A percentile compares a stretch with the other conserved stretches of the same genome.
phyloP scores from a whole-genome alignment of 2,113 vertebrate genomes.

The Hiodon alosoides region DNA sequence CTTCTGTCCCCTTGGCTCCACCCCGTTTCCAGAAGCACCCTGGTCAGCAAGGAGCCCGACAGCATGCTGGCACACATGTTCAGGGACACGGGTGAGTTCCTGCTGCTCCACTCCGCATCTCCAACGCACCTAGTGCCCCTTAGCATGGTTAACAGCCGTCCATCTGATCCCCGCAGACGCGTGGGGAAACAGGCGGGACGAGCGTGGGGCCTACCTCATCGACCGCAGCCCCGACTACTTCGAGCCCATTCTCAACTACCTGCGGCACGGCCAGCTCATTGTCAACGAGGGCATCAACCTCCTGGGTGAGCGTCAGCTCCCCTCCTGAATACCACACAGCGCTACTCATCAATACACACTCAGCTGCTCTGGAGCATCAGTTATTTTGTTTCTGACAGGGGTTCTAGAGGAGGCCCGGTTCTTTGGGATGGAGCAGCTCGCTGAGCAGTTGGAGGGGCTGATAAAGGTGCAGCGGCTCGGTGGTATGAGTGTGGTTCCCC shows the following conservation, averaged over 20 bases:
- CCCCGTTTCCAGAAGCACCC: slow-evolving; percentile 76
- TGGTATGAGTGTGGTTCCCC: too few species aligned
- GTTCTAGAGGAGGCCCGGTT: slow-evolving; percentile 96
- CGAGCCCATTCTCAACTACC: slow-evolving; percentile 93
- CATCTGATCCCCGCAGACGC: slow-evolving; percentile 65
- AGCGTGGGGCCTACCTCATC: slow-evolving; percentile 87
- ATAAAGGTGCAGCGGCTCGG: slow-evolving; percentile 72
- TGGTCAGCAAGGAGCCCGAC: slow-evolving; percentile 95
- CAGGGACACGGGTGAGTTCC: slow-evolving; percentile 78
- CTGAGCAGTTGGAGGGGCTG: slow-evolving; percentile 83
- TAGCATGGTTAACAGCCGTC: background rate
- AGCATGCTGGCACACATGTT: slow-evolving; percentile 98
- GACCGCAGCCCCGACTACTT: slow-evolving; percentile 97
- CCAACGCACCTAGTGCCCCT: background rate
- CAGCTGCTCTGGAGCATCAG: too few species aligned
- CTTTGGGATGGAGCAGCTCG: slow-evolving; percentile 91
- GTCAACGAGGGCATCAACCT: slow-evolving; percentile 95
- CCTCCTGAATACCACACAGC: background rate
- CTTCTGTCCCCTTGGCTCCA: slow-evolving; percentile 6
- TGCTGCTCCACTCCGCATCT: background rate
- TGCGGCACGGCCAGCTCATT: slow-evolving; percentile 93
- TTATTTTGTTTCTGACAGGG: slow-evolving; percentile 55
- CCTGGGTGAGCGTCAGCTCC: slow-evolving; percentile 64
- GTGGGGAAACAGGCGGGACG: slow-evolving; percentile 92
- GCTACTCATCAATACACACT: background rate